Percentiles rank a stretch among this genome's conserved stretches.
Evolutionary conservation across 2,113 vertebrate genomes (phyloP).

Genomic region (Chaenogobius annularis): DNA sequence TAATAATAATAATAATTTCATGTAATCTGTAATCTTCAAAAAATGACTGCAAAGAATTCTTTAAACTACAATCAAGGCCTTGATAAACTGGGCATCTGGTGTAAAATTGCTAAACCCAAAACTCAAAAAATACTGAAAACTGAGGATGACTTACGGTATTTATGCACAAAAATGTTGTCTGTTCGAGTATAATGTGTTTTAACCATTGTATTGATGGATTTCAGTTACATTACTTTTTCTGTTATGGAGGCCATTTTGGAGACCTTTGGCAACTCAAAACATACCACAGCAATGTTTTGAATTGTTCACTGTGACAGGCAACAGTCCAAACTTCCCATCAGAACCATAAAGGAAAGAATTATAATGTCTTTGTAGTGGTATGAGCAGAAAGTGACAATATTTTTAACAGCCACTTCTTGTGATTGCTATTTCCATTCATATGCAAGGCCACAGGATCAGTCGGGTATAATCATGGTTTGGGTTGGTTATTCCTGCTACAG

Average conservation of each 20-base stretch:
- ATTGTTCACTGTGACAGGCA: not conserved
- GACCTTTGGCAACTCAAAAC: not conserved
- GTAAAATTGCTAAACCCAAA: no score
- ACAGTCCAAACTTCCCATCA: not conserved
- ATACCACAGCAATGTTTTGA: not conserved
- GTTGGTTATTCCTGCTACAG: not conserved
- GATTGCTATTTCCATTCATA: no score
- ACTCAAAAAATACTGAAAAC: no score
- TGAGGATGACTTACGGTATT: no score
- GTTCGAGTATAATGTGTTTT: no score
- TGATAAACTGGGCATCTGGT: not conserved
- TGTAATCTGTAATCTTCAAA: not conserved
- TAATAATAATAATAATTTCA: no score
- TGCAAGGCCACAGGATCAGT: not conserved
- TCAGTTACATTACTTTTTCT: not conserved
- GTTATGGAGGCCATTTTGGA: not conserved
- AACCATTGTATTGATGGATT: not conserved
- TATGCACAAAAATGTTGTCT: not conserved
- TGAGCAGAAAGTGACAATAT: no score
- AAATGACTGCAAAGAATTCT: not conserved
- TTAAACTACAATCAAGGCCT: not conserved
- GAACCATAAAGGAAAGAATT: not conserved
- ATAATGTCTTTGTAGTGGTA: not conserved
- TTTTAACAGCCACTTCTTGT: no score
- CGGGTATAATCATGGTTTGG: not conserved